Percentiles rank a stretch among this genome's conserved stretches.
phyloP scores from a whole-genome alignment of 2,113 vertebrate species.

The Camelus bactrianus region DNA sequence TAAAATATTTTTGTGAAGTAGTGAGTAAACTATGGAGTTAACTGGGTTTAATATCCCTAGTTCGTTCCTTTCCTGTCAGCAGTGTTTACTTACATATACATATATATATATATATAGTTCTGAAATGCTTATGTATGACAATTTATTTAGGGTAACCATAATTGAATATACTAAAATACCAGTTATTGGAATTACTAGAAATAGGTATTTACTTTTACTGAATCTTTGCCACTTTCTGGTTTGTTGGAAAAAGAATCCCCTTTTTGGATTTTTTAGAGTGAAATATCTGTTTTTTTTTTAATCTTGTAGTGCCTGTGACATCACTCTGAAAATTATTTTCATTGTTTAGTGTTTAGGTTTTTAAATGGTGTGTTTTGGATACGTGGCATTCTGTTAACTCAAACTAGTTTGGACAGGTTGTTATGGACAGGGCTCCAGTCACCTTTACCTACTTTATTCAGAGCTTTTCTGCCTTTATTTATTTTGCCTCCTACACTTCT shows the following conservation, averaged over 20 bases:
- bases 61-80: background rate
- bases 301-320: background rate
- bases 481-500: background rate
- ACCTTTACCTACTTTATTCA: background rate
- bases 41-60: slow-evolving; percentile 38
- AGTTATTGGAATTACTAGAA: slow-evolving; percentile 43
- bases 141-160: slow-evolving; percentile 23
- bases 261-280: slow-evolving; percentile 35
- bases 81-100: slow-evolving; percentile 1
- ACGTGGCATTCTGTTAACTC: background rate
- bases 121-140: background rate
- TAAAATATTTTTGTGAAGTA: slow-evolving; percentile 46
- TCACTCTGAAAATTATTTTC: slow-evolving; percentile 36
- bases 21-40: background rate
- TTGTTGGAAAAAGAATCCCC: background rate
- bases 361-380: slow-evolving; percentile 1
- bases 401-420: background rate
- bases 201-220: background rate
- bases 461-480: slow-evolving; percentile 1
- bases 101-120: background rate
- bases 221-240: slow-evolving; percentile 11
- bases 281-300: slow-evolving; percentile 21
- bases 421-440: background rate
- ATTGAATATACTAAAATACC: background rate
- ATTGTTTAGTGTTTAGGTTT: slow-evolving; percentile 29